Base-by-base conservation (phyloP, 2,888 invertebrate genomes). In the Trypoxylon attenuatum region DNA sequence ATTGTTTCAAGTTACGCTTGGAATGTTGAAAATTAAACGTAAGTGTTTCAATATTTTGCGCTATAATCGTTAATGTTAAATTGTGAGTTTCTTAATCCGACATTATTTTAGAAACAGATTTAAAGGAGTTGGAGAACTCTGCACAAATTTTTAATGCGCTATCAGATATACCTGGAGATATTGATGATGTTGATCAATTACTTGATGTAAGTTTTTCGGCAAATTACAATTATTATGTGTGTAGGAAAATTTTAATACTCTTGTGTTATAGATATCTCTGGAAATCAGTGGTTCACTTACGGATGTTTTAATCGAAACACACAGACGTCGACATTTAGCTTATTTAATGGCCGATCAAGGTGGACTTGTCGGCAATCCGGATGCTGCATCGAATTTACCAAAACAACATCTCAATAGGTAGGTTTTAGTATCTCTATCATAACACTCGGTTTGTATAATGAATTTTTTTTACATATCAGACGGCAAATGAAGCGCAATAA, bases 281-380 rank as follows among this genome's bases (percentile, higher is more conserved):
- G 92, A 93, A 75, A 92, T 96, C 63, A 94, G 95, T 41, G 93
- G 93, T 22, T 94, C 95, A 1, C 89, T 97, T 53, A 96, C 94
- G 76, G 94, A 96, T 76, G 93, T 94, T 60, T 90, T 94, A 79
- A 90, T 96, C 63, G 97, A 97, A 81, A 96, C 96, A 2, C 96
- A 97, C 83, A 90, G 98, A 53, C 91, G 97, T 68, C 91, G 97
- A 71, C 97, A 98, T 88, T 90, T 97, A 73, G 98, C 98, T 6
- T 97, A 97, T 87, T 89, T 99, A 43, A 98, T 98, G 97, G 96
- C 97, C 27, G 98, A 98, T 87, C 97, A 97, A 85, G 98, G 98
- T 38, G 95, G 95, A 54, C 89, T 98, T 59, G 95, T 97, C 33
- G 95, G 94, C 3, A 97, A 96, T 88, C 96, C 97, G 1, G 95